A percentile compares a stretch with the other conserved stretches of the same genome.
Conservation (phyloP, 2,113 vertebrate species). For the Saccopteryx bilineata region DNA sequence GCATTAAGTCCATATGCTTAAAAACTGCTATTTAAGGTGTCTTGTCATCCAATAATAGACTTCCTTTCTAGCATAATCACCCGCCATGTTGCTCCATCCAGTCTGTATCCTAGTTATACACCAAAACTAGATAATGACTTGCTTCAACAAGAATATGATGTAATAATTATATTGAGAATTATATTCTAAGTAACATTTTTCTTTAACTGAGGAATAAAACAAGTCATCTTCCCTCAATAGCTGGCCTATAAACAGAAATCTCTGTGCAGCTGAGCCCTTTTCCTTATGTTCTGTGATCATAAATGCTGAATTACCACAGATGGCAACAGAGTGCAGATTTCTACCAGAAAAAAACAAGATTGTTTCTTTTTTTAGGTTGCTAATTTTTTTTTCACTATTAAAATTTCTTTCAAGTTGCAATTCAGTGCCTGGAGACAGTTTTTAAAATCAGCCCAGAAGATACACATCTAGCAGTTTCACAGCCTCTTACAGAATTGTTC, state of each 20-base stretch:
- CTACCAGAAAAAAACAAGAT: background rate
- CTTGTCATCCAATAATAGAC: background rate
- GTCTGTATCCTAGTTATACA: background rate
- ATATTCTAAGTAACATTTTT: slow-evolving; percentile 66
- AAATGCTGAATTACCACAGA: slow-evolving; percentile 67
- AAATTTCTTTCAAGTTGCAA: slow-evolving; percentile 91
- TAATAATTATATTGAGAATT: slow-evolving; percentile 41
- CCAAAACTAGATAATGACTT: background rate
- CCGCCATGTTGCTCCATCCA: background rate
- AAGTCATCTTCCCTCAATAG: slow-evolving; percentile 52
- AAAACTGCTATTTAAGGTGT: background rate
- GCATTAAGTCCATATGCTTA: background rate
- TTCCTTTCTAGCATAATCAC: slow-evolving; percentile 23
- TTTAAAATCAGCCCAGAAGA: slow-evolving; percentile 97
- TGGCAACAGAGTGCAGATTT: slow-evolving; percentile 38
- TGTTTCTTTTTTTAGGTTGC: slow-evolving; percentile 58
- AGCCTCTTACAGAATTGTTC: slow-evolving; percentile 96
- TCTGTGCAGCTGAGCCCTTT: slow-evolving; percentile 59
- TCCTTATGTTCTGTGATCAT: slow-evolving; percentile 69
- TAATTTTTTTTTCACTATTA: slow-evolving; percentile 52
- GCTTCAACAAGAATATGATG: slow-evolving; percentile 43
- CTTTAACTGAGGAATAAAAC: slow-evolving; percentile 62
- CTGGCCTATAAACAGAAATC: slow-evolving; percentile 73
- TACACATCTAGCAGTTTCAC: slow-evolving; percentile 93
- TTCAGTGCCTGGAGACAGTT: slow-evolving; percentile 98